phyloP scores from a whole-genome alignment of 2,797 vertebrate genomes.

The Etheostoma perlongum region DNA sequence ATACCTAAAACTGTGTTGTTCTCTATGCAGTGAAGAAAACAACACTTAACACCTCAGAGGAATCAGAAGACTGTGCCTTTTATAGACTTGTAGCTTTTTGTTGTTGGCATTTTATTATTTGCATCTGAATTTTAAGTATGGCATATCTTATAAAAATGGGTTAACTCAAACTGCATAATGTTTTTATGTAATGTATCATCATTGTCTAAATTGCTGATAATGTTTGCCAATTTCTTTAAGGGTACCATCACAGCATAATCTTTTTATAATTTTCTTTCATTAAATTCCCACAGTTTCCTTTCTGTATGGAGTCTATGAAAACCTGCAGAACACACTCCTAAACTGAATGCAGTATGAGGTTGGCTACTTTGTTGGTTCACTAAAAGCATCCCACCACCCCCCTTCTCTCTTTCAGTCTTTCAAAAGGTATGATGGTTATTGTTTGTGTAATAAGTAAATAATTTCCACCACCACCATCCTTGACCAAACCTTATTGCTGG shows the following conservation, averaged over 20 bases:
- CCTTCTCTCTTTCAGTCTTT: constrained; percentile 8
- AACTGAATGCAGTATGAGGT: constrained; percentile 6
- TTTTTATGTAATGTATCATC: not conserved
- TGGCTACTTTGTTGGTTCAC: constrained; percentile 34
- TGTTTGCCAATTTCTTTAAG: constrained; percentile 13
- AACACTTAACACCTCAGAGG: constrained; percentile 46
- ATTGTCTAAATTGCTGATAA: constrained; percentile 10
- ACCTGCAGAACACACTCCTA: not conserved
- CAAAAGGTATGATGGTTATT: constrained; percentile 52
- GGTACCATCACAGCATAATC: not conserved
- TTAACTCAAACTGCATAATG: not conserved
- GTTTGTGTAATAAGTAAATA: constrained; percentile 57
- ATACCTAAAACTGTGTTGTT: constrained; percentile 42
- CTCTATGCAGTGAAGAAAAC: constrained; percentile 46
- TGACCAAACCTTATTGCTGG: constrained; percentile 32
- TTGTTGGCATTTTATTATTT: constrained; percentile 35
- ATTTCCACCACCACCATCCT: constrained; percentile 22
- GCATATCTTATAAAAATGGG: not conserved
- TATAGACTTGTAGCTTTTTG: constrained; percentile 30
- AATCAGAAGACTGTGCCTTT: constrained; percentile 33
- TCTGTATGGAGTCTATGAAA: not conserved
- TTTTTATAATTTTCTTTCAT: not conserved
- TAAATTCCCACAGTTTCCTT: constrained; percentile 14
- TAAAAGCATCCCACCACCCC: constrained; percentile 24
- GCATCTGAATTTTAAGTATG: constrained; percentile 35